Percentiles rank a stretch among this genome's conserved stretches.
These are phyloP conservation scores for Petrophora chlorosata DNA, from an alignment of 2,888 invertebrate species.

Conservation along the genomic window DNA sequence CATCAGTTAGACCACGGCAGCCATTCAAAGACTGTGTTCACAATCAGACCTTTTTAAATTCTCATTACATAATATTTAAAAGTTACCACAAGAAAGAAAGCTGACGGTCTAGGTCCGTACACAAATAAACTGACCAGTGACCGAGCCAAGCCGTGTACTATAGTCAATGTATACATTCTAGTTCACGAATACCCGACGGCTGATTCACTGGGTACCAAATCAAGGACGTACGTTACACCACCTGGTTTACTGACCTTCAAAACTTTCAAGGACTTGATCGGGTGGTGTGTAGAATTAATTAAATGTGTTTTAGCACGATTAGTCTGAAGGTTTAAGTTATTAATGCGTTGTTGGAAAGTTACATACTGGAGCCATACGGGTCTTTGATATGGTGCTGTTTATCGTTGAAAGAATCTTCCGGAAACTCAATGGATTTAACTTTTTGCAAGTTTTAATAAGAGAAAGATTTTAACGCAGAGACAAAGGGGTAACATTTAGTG, in stretches of 20 bases:
- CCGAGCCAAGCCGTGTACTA: conserved; percentile 3
- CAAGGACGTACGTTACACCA: conserved; percentile 29
- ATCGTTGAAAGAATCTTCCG: background rate
- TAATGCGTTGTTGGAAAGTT: too few species aligned
- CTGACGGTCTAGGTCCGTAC: conserved; percentile 7
- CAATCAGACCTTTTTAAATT: background rate
- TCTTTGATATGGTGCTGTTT: background rate
- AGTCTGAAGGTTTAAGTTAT: background rate
- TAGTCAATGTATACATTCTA: conserved; percentile 4
- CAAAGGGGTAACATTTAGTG: too few species aligned
- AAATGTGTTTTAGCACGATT: conserved; percentile 13
- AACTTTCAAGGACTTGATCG: conserved; percentile 23
- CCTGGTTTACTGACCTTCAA: conserved; percentile 33
- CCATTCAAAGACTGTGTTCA: too few species aligned
- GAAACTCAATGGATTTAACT: conserved; percentile 48
- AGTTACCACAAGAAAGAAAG: conserved; percentile 7
- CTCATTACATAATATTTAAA: background rate
- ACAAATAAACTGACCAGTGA: conserved; percentile 11
- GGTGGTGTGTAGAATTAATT: conserved; percentile 29
- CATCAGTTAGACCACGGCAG: too few species aligned
- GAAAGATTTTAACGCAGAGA: too few species aligned
- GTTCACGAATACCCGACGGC: conserved; percentile 8
- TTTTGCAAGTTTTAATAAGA: too few species aligned
- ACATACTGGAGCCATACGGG: too few species aligned
- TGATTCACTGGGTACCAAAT: conserved; percentile 15